Percentiles rank a stretch among this genome's conserved stretches.
These are phyloP conservation scores for Eudasyphora cyanicolor DNA, from an alignment of 2,888 invertebrate species.

Conservation along the genomic window DNA sequence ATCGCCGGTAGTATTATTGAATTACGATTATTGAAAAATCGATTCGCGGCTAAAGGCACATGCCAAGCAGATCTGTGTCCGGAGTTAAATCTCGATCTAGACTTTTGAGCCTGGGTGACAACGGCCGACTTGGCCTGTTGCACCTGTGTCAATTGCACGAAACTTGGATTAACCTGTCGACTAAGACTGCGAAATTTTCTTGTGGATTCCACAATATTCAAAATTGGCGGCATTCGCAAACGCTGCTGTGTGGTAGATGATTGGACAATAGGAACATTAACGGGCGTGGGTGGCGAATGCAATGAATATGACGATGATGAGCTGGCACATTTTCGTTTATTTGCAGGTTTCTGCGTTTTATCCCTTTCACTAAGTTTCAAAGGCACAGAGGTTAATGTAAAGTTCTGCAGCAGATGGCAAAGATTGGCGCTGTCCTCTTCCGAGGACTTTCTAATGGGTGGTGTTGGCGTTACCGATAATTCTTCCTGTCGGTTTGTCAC, in stretches of 20 bases:
- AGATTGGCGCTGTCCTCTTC: conserved; percentile 42
- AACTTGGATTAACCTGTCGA: conserved; percentile 72
- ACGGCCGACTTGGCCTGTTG: conserved; percentile 76
- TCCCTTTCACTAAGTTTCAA: conserved; percentile 70
- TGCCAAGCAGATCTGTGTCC: conserved; percentile 71
- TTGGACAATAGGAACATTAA: conserved; percentile 49
- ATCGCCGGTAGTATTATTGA: conserved; percentile 75
- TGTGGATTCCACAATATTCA: conserved; percentile 76
- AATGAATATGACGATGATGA: conserved; percentile 53
- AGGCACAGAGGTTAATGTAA: conserved; percentile 70
- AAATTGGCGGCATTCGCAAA: conserved; percentile 78
- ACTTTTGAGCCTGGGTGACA: conserved; percentile 58
- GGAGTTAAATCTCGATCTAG: conserved; percentile 27
- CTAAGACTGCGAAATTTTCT: conserved; percentile 73
- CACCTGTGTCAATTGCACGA: conserved; percentile 77
- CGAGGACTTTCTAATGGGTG: conserved; percentile 15
- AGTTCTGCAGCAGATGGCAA: conserved; percentile 46
- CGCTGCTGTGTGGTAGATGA: conserved; percentile 39
- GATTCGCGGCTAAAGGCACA: conserved; percentile 71
- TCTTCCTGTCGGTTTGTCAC: background rate
- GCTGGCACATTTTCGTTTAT: conserved; percentile 51
- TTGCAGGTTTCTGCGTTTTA: conserved; percentile 37
- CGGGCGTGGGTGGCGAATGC: conserved; percentile 43
- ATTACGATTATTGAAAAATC: conserved; percentile 75
- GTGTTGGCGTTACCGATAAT: conserved; percentile 3